Evolutionary conservation across 2,113 vertebrate genomes (phyloP).

Genomic region (Cebidichthys violaceus): DNA sequence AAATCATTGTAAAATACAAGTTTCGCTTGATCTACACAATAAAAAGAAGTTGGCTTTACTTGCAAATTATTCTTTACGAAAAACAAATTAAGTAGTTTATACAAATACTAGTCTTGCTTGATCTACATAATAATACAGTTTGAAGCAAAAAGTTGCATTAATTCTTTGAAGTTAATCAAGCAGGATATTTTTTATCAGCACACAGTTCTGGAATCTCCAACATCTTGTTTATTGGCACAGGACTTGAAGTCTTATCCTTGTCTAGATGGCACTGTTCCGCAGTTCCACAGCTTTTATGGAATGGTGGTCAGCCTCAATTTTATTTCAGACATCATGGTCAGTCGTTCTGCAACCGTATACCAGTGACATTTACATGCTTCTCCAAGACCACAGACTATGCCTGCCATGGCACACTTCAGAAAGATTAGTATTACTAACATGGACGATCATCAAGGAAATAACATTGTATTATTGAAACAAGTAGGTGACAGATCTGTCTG

Average conservation of each 20-base stretch:
- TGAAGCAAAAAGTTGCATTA: not conserved
- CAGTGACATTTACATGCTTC: constrained; percentile 75
- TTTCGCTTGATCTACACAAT: too few relatives aligned
- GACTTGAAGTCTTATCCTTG: constrained; percentile 70
- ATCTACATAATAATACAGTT: not conserved
- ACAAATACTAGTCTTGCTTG: not conserved
- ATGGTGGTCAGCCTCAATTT: constrained; percentile 65
- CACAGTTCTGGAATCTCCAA: constrained; percentile 56
- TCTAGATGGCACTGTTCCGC: constrained; percentile 69
- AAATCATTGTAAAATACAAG: too few relatives aligned
- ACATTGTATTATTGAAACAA: constrained; percentile 37
- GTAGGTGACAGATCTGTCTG: constrained; percentile 24
- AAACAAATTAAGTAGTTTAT: not conserved
- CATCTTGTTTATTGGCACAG: constrained; percentile 70
- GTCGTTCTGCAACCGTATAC: constrained; percentile 69
- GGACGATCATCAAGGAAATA: constrained; percentile 11
- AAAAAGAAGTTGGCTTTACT: not conserved
- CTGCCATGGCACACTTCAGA: not conserved
- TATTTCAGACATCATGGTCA: constrained; percentile 70
- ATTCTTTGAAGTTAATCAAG: not conserved
- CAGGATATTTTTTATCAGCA: not conserved
- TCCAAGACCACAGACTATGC: constrained; percentile 55
- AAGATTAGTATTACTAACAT: constrained; percentile 10
- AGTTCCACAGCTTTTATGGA: constrained; percentile 69
- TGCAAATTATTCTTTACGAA: not conserved